Evolutionary conservation across 2,113 vertebrate genomes (phyloP), one percentile per base, ranked within the genome.

Genomic region (Aphelocoma coerulescens): DNA sequence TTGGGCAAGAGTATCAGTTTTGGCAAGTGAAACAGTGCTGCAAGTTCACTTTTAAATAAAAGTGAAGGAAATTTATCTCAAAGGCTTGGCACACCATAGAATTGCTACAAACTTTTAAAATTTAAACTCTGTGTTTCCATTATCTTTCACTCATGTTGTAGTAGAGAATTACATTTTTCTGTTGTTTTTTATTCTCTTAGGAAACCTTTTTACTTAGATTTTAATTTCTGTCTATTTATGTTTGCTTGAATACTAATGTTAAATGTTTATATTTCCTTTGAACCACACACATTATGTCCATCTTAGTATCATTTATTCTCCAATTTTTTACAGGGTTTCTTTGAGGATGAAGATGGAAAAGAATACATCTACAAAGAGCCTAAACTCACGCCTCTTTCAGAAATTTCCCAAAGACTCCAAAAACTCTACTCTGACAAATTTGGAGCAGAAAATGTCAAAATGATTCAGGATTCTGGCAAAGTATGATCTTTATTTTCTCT

Each of bases 321-420:
- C 82, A 81, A 2, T 85, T 93, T 81, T 86, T 96, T 80, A 48
- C 88, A 99, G 99, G 99, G 99, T 9, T 99, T 99, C 97, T 98
- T 98, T 93, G 99, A 99, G 95, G 99, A 99, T 96, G 99, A 99
- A 96, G 99, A 99, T 69, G 99, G 99, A 66, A 99, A 99, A 59
- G 99, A 99, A 86, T 99, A 99, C 88, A 99, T 99, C 94, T 99
- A 99, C 97, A 99, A 99, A 97, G 99, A 99, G 65, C 99, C 99
- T 72, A 99, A 99, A 96, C 99, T 99, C 92, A 99, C 99, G 0
- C 99, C 99, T 55, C 98, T 99, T 51, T 99, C 99, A 3, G 99
- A 99, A 97, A 98, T 99, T 87, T 99, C 99, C 22, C 99, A 99
- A 96, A 98, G 99, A 91, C 98, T 99, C 52, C 99, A 99, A 12